Evolutionary conservation across 2,113 vertebrate genomes (phyloP).

Genomic region (Pluvianellus socialis): DNA sequence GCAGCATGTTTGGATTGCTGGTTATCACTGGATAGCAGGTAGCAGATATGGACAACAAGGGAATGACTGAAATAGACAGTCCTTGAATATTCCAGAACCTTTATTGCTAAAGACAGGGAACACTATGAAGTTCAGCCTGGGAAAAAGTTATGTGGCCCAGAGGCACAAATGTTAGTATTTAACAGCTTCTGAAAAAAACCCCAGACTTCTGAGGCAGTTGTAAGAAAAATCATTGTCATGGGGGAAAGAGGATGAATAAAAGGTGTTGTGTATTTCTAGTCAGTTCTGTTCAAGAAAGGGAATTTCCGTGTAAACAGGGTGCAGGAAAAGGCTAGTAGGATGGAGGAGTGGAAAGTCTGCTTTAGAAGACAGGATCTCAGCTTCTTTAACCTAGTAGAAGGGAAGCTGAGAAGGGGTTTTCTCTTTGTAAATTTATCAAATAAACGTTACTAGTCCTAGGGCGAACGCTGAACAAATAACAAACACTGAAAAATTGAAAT

Average conservation of each 20-base stretch:
- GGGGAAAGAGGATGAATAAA: neutral
- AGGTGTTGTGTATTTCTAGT: neutral
- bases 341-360: neutral
- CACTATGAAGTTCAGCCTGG: neutral
- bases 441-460: neutral
- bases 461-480: neutral
- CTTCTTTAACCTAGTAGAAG: neutral
- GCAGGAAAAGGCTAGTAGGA: neutral
- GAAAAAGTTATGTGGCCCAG: neutral
- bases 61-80: neutral
- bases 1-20: neutral
- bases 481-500: neutral
- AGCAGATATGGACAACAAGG: slow-evolving; percentile 19
- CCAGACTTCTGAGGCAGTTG: neutral
- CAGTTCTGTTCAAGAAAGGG: neutral
- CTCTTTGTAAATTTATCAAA: neutral
- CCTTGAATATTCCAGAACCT: neutral
- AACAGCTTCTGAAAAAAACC: neutral
- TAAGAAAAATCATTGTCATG: neutral
- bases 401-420: neutral
- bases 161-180: neutral
- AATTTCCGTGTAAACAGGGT: neutral
- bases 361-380: neutral
- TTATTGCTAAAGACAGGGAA: neutral
- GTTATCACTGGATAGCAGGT: slow-evolving; percentile 35